Conservation (phyloP, 2,888 invertebrate genomes). For the Piscicola geometra region DNA sequence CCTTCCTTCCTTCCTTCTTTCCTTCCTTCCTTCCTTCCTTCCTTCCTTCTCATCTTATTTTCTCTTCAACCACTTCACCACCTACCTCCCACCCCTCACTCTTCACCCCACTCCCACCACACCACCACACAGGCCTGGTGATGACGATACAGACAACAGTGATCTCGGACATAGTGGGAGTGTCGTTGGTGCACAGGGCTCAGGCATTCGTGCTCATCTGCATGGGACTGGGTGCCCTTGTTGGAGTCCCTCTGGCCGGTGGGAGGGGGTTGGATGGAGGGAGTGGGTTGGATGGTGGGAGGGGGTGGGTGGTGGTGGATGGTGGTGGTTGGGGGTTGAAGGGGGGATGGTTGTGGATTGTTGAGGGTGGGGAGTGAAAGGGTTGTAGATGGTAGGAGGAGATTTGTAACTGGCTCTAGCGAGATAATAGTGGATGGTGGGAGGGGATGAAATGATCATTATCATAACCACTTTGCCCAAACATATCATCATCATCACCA, state of each 20-base stretch:
- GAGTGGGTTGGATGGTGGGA: neutral
- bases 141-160: conserved; percentile 39
- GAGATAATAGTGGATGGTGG: too few relatives aligned
- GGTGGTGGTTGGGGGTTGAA: neutral
- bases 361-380: too few relatives aligned
- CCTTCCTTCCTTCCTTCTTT: too few relatives aligned
- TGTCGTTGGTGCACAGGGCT: conserved; percentile 34
- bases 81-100: neutral
- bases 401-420: too few relatives aligned
- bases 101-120: neutral
- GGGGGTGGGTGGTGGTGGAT: neutral
- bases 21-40: too few relatives aligned
- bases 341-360: neutral
- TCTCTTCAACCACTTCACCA: too few relatives aligned
- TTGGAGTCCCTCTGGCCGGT: conserved; percentile 39
- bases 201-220: conserved; percentile 37
- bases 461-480: neutral
- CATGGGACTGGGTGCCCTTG: conserved; percentile 36
- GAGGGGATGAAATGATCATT: neutral
- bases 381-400: too few relatives aligned
- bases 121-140: conserved; percentile 24
- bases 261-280: conserved; percentile 1
- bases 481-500: too few relatives aligned
- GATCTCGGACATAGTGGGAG: conserved; percentile 35
- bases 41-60: too few relatives aligned